Evolutionary conservation across 2,888 invertebrate species (phyloP).

Genomic region (Desoria tigrina): DNA sequence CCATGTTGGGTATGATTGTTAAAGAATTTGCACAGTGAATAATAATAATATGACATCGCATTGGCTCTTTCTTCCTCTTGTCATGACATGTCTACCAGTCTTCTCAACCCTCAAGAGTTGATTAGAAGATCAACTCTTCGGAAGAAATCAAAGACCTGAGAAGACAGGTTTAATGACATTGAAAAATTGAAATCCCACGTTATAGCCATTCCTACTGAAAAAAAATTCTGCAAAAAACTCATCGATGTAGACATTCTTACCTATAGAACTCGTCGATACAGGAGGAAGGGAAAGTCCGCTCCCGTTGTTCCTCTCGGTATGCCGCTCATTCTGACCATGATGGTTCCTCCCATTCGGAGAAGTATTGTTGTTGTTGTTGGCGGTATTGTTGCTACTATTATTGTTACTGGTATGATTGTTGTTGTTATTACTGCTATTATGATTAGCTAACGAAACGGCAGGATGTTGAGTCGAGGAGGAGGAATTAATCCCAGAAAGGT

Average conservation of each 20-base stretch:
- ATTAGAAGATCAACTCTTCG: slow-evolving; percentile 11
- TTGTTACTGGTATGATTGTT: background rate
- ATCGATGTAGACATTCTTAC: background rate
- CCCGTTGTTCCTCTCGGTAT: background rate
- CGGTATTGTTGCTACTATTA: background rate
- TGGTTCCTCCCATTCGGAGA: background rate
- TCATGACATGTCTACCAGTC: slow-evolving; percentile 4
- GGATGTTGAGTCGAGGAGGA: background rate
- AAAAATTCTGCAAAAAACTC: background rate
- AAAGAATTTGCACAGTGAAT: no score
- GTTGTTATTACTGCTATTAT: background rate
- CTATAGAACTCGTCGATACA: background rate
- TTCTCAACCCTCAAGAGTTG: slow-evolving; percentile 15
- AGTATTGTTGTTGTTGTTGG: slow-evolving; percentile 7
- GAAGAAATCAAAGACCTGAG: background rate
- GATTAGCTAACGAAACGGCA: slow-evolving; percentile 3
- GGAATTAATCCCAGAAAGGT: background rate
- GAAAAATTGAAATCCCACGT: background rate
- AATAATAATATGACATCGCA: slow-evolving; percentile 10
- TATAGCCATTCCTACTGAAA: background rate
- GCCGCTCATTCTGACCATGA: background rate
- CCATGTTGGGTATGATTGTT: no score
- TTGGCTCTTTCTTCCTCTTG: background rate
- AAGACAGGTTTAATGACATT: slow-evolving; percentile 17
- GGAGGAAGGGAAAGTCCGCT: background rate